phyloP scores from a whole-genome alignment of 2,113 vertebrate species.

The Catagonus wagneri region DNA sequence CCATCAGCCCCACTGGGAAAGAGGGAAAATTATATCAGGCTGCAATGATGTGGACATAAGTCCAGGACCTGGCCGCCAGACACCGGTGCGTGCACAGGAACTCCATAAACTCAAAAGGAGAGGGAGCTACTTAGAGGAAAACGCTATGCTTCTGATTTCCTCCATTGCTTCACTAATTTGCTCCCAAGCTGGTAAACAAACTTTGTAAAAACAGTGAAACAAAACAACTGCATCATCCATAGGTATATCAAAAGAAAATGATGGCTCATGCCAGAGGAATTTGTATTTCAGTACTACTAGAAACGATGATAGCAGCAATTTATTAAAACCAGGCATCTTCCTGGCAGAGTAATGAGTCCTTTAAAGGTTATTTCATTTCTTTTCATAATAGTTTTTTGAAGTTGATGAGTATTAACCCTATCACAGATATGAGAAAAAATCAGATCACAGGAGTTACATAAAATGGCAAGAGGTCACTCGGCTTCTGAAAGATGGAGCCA shows the following conservation, averaged over 20 bases:
- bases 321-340: not conserved
- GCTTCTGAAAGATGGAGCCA: constrained; percentile 20
- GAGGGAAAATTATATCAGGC: not conserved
- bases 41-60: not conserved
- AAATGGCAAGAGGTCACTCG: not conserved
- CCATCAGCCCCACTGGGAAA: not conserved
- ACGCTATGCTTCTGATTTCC: not conserved
- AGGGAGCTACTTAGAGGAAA: not conserved
- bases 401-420: not conserved
- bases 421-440: not conserved
- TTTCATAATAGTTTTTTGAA: not conserved
- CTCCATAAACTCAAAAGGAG: not conserved
- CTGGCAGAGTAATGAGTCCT: not conserved
- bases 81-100: not conserved
- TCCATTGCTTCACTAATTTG: not conserved
- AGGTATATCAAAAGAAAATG: not conserved
- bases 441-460: not conserved
- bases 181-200: not conserved
- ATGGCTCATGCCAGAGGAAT: not conserved
- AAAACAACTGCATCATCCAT: not conserved
- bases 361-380: constrained; percentile 28
- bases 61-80: not conserved
- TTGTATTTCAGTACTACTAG: not conserved
- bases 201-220: not conserved
- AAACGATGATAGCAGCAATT: not conserved